Evolutionary conservation across 30 jellyfish, hydroid and myxozoan genomes (phyloP).

Genomic region (Mastigias papua): DNA sequence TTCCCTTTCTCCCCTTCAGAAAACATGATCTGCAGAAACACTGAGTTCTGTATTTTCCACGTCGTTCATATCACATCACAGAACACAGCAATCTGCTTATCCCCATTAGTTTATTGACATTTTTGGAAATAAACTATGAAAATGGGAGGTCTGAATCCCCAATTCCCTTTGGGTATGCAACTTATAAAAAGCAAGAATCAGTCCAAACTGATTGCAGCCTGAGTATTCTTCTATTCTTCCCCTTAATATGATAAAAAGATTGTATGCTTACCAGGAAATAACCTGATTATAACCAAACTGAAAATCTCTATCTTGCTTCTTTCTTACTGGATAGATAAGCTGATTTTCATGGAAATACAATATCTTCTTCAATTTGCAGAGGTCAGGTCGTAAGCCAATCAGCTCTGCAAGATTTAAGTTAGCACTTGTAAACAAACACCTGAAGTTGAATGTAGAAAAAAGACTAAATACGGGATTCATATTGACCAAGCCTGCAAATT

Average conservation of each 20-base stretch:
- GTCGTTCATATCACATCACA: too few species aligned
- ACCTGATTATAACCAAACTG: conserved; percentile 95
- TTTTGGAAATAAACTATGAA: too few species aligned
- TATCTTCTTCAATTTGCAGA: conserved; percentile 61
- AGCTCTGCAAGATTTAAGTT: conserved; percentile 93
- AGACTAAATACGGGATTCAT: not conserved
- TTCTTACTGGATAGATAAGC: conserved; percentile 93
- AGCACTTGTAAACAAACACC: conserved; percentile 81
- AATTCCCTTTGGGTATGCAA: too few species aligned
- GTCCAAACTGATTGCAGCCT: too few species aligned
- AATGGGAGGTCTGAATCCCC: too few species aligned
- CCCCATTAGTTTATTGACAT: too few species aligned
- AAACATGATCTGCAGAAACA: too few species aligned
- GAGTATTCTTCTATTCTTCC: not conserved
- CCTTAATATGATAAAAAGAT: not conserved
- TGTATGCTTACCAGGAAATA: conserved; percentile 77
- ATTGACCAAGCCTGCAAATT: too few species aligned
- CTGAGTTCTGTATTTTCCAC: too few species aligned
- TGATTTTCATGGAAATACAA: conserved; percentile 97
- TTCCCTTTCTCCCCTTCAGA: too few species aligned
- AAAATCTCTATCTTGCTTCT: conserved; percentile 93
- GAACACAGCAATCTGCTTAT: too few species aligned
- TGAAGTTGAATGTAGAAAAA: conserved; percentile 23
- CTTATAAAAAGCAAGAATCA: too few species aligned
- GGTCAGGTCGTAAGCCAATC: conserved; percentile 95